Base-by-base conservation (phyloP, 2,888 invertebrate genomes). In the Mythimna albipuncta region DNA sequence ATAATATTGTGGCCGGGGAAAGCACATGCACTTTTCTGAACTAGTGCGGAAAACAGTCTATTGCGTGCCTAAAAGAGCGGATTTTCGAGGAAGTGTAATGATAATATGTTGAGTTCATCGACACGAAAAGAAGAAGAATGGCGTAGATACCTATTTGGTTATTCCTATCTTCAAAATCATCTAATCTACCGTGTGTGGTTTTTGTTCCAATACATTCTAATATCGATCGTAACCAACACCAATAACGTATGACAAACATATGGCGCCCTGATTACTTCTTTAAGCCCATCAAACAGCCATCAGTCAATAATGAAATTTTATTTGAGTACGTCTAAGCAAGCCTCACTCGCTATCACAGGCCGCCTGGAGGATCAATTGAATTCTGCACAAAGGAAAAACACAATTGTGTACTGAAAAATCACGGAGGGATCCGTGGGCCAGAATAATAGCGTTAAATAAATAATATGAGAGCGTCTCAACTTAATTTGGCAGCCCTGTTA, bases 391-490 rank as follows among this genome's bases (percentile, higher is more conserved):
- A 84, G 66, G 67, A 69, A 72, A 75, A 82, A 84, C 85, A 82
- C 82, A 83, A 87, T 83, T 80, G 81, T 82, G 69, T 82, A 75
- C 85, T 84, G 83, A 87, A 82, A 83, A 87, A 81, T 85, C 85
- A 82, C 82, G 87, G 67, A 81, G 71, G 77, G 81, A 80, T 84
- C 79, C 83, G 72, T 75, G 72, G 81, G 67, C 69, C 76, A 73
- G 83, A 86, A 85, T 86, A 86, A 88, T 86, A 82, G 86, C 87
- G 85, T 85, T 89, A 89, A 88, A 89, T 90, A 89, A 89, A 88
- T 89, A 89, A 88, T 87, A 86, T 77, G 81, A 81, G 80, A 85
- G 72, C 84, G 83, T 87, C 87, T 87, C 84, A 82, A 84, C 86
- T 90, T 87, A 87, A 90, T 90, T 89, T 89, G 79, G 86, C 75